phyloP scores from a whole-genome alignment of 1,140 invertebrate genomes.

The Himalopsyche phryganea region DNA sequence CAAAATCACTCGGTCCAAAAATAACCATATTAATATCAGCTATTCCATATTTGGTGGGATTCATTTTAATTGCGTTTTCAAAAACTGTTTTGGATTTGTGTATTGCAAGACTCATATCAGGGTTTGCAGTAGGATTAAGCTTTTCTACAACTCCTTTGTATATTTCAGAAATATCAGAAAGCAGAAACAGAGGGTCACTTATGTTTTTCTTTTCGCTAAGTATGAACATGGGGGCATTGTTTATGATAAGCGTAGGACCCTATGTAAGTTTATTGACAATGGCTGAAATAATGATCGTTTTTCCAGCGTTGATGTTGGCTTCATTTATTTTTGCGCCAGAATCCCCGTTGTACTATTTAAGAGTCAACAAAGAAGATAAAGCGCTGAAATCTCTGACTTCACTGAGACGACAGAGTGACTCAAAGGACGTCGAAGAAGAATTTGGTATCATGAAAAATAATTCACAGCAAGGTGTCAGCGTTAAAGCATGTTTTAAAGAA shows the following conservation, averaged over 20 bases:
- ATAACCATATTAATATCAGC: constrained; percentile 35
- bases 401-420: constrained; percentile 12
- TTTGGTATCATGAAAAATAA: constrained; percentile 13
- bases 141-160: constrained; percentile 19
- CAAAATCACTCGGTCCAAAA: constrained; percentile 39
- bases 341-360: constrained; percentile 19
- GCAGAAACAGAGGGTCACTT: constrained; percentile 16
- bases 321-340: constrained; percentile 20
- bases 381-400: constrained; percentile 5
- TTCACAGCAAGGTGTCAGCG: constrained; percentile 4
- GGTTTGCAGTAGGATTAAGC: constrained; percentile 13
- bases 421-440: constrained; percentile 10
- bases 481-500: constrained; percentile 10
- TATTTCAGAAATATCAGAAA: constrained; percentile 25
- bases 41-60: constrained; percentile 33
- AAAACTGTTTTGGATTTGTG: constrained; percentile 1
- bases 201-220: constrained; percentile 17
- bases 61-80: constrained; percentile 36
- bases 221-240: constrained; percentile 6
- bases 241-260: constrained; percentile 6
- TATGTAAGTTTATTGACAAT: constrained; percentile 13
- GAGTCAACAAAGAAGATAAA: constrained; percentile 7
- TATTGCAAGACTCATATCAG: constrained; percentile 12
- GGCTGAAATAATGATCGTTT: constrained; percentile 15
- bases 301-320: constrained; percentile 9